phyloP scores from a whole-genome alignment of 2,797 vertebrate genomes.

The Crocodylus rhombifer region DNA sequence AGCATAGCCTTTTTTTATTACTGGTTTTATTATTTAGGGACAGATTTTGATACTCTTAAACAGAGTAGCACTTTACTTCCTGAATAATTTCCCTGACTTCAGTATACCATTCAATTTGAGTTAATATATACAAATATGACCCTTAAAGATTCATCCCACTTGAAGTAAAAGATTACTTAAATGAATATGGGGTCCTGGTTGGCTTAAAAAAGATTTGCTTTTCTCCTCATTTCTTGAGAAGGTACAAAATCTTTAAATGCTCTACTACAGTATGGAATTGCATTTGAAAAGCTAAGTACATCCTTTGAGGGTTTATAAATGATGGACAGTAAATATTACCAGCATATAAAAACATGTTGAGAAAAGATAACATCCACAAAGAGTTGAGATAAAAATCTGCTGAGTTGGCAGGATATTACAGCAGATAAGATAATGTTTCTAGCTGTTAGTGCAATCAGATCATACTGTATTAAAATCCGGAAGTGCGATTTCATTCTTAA shows the following conservation, averaged over 20 bases:
- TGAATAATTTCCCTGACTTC: not conserved
- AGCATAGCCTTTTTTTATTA: not conserved
- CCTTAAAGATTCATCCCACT: not conserved
- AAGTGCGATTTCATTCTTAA: slow-evolving; percentile 53
- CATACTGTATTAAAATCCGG: slow-evolving; percentile 11
- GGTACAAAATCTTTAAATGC: not conserved
- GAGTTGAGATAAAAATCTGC: slow-evolving; percentile 23
- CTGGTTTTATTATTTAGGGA: not conserved
- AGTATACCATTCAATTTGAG: accelerated
- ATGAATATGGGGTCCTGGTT: not conserved
- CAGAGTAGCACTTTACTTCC: not conserved
- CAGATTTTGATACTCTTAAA: not conserved
- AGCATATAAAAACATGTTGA: not conserved
- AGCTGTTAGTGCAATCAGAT: slow-evolving; percentile 10
- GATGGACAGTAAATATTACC: not conserved
- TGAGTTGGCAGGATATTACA: slow-evolving; percentile 51
- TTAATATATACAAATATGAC: not conserved
- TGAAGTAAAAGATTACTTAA: not conserved
- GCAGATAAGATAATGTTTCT: slow-evolving; percentile 18
- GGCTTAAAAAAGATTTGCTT: not conserved
- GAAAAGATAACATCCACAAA: not conserved
- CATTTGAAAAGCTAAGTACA: accelerated
- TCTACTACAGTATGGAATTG: accelerated
- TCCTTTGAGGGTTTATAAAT: not conserved
- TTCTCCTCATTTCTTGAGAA: not conserved